Evolutionary conservation across 2,888 invertebrate species (phyloP), one percentile per base, ranked within the genome.

Genomic region (Chromoteleia sp.): DNA sequence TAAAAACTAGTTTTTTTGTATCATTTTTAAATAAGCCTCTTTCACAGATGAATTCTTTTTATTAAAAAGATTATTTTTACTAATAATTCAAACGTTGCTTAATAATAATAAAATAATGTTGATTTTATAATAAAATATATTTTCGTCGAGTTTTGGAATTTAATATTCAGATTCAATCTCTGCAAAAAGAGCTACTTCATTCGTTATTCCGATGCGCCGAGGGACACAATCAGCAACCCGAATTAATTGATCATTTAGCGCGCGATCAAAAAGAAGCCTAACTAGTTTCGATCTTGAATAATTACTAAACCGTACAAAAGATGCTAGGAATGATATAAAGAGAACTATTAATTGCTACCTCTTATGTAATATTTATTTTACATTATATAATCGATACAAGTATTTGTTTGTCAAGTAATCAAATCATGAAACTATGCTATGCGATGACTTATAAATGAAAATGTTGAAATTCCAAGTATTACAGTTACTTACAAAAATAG

Each of bases 221-320:
- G n/a, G 58, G 39, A 58, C 25, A 70, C 12, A 43, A 29, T 41
- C 29, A 41, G 19, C 36, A 15, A 25, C 21, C 36, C 8, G 33
- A 48, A 48, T 58, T 41, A 48, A 70, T 70, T 70, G 48, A 58
- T 21, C 45, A 45, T 45, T 19, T 25, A 21, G 6, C 8, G 6
- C 14, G 0, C 15, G 29, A n/a, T 10, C 39, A 41, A 61, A 29
- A 61, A 73, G 71, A 73, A 73, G 52, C 48, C 59, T 19, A 30
- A 19, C 50, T 21, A 61, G 59, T 58, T 52, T 41, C 41, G 25
- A 59, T 58, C 58, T 21, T 10, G 50, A 61, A 29, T 61, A 50
- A 30, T 61, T 29, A 52, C 36, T 61, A 41, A 50, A 29, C 12
- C 33, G 14, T 36, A 41, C 30, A 29, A 45, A 71, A 39, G 43